Evolutionary conservation across 2,113 vertebrate genomes (phyloP).

Genomic region (Phodopus roborovskii): DNA sequence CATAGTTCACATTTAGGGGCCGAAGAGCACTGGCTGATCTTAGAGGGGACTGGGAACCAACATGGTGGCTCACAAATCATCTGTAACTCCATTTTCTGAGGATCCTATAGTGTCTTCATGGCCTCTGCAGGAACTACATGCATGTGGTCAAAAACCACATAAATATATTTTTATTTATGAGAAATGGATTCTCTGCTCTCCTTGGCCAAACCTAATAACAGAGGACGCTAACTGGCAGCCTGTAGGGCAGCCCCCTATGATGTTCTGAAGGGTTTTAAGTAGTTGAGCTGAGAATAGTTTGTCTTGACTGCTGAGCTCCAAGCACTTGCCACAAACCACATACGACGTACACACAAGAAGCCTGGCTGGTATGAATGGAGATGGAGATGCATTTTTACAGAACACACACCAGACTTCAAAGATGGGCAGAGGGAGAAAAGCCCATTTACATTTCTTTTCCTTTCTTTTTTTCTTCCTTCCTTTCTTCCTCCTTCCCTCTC

Average conservation of each 20-base stretch:
- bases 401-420: neutral
- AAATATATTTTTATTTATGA: neutral
- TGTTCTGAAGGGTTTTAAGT: conserved; percentile 32
- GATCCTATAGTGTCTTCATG: neutral
- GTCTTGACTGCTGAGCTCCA: neutral
- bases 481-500: too few species aligned
- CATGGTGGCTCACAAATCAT: neutral
- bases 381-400: neutral
- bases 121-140: neutral
- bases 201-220: conserved; percentile 6
- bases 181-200: neutral
- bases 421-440: neutral
- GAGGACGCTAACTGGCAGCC: neutral
- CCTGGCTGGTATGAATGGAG: neutral
- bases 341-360: neutral
- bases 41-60: neutral
- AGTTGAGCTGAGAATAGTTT: neutral
- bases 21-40: neutral
- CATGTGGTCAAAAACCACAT: neutral
- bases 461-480: too few species aligned
- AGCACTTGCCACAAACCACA: neutral
- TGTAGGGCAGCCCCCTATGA: neutral
- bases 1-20: neutral
- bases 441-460: neutral
- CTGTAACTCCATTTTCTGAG: neutral